These are phyloP conservation scores for Tachycineta bicolor DNA, from an alignment of 2,113 vertebrate genomes.

Conservation along the genomic window DNA sequence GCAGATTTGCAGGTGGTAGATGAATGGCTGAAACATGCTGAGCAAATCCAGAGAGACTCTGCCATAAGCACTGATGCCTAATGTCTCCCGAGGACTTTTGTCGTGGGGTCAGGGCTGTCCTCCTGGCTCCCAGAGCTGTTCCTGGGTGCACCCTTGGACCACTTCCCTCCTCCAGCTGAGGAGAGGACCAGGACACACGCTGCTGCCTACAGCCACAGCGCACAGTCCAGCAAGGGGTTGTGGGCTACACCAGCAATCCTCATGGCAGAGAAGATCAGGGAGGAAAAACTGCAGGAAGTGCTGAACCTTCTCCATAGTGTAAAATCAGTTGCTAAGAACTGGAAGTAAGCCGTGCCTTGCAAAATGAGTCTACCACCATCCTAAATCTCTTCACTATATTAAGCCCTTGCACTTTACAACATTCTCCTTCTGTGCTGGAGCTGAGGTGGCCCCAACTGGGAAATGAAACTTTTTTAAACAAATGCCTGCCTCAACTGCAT, in stretches of 20 bases:
- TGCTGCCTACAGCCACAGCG: neutral
- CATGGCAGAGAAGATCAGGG: neutral
- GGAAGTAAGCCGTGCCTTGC: neutral
- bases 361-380: neutral
- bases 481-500: neutral
- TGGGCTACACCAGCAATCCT: neutral
- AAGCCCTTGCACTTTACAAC: neutral
- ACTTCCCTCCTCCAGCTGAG: neutral
- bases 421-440: neutral
- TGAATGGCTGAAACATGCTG: neutral
- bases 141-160: neutral
- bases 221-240: neutral
- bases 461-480: neutral
- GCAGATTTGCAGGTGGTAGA: neutral
- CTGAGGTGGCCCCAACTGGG: neutral
- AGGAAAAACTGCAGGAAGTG: neutral
- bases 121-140: neutral
- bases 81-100: neutral
- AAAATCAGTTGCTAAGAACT: neutral
- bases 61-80: fast-evolving
- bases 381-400: neutral
- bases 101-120: fast-evolving
- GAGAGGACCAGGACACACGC: fast-evolving
- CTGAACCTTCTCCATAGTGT: neutral
- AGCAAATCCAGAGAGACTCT: neutral